These are phyloP conservation scores for Punctoribates punctum DNA, from an alignment of 2,888 invertebrate genomes.

Conservation along the genomic window DNA sequence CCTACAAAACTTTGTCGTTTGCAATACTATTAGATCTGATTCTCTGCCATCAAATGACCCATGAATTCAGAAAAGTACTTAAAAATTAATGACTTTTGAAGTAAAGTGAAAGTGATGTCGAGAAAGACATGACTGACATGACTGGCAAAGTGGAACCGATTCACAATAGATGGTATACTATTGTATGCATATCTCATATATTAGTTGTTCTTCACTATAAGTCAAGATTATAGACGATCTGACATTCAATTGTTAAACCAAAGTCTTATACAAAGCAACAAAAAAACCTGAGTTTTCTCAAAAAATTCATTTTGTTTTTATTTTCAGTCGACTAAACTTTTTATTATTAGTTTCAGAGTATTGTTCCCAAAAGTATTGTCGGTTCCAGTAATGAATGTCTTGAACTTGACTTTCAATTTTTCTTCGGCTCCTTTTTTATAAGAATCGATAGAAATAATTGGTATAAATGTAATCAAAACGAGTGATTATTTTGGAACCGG, in stretches of 20 bases:
- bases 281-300: background rate
- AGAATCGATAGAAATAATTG: background rate
- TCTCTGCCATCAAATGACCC: conserved; percentile 4
- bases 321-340: background rate
- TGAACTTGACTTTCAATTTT: background rate
- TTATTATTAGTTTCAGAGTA: background rate
- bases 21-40: background rate
- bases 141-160: conserved; percentile 28
- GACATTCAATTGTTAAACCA: conserved; percentile 12
- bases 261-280: conserved; percentile 3
- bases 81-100: conserved; percentile 27
- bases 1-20: background rate
- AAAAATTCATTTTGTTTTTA: conserved; percentile 18
- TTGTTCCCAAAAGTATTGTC: background rate
- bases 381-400: conserved; percentile 8
- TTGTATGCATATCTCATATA: background rate
- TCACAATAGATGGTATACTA: background rate
- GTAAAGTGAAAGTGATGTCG: conserved; percentile 7
- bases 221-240: background rate
- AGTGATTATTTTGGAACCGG: too few relatives aligned
- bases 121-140: conserved; percentile 15
- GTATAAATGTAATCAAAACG: background rate
- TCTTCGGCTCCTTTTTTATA: background rate
- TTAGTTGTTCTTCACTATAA: background rate
- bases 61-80: background rate